Evolutionary conservation across 2,888 invertebrate species (phyloP), one percentile per base, ranked within the genome.

Genomic region (Phortica okadai): DNA sequence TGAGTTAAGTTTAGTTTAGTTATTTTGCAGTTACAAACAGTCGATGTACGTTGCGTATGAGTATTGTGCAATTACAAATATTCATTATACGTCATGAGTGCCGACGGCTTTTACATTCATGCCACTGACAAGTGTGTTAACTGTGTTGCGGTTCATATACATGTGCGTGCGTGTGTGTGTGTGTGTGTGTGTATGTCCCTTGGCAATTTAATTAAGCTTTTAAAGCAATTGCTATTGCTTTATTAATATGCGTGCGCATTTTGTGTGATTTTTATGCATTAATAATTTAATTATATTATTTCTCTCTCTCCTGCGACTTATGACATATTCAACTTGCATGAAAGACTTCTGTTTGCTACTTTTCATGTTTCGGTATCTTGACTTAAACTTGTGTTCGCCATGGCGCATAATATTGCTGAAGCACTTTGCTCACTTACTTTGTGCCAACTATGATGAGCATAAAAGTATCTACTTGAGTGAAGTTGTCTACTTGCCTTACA

Each of bases 41-140:
- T 33, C 33, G 33, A 4, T 5, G 2, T 1, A 33, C 33, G 33
- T 33, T 64, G 64, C 64, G 64, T 64, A 64, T 64, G 64, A 25
- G 64, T 41, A 41, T 64, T 64, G 33, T 10, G 41, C 64, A 33
- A 64, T 64, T 64, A 64, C 14, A 33, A 64, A 41, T 33, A 64
- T 64, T 21, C 14, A 64, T 64, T 33, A 64, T 64, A 64, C 64
- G 64, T 33, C 25, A 64, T 14, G 64, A 11, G 41, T 64, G 64
- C 64, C 64, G 33, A 16, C 59, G 33, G 33, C 33, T 33, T 33
- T 5, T 4, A 33, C 33, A 33, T 1, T 33, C 33, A 33, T 33
- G 33, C 33, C 33, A 33, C 33, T 33, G 33, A 33, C 33, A 33
- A 33, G 33, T 33, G 33, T 33, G 33, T 33, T 33, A 33, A 5